Base-by-base conservation (phyloP, 2,888 invertebrate genomes). In the Polia nebulosa region DNA sequence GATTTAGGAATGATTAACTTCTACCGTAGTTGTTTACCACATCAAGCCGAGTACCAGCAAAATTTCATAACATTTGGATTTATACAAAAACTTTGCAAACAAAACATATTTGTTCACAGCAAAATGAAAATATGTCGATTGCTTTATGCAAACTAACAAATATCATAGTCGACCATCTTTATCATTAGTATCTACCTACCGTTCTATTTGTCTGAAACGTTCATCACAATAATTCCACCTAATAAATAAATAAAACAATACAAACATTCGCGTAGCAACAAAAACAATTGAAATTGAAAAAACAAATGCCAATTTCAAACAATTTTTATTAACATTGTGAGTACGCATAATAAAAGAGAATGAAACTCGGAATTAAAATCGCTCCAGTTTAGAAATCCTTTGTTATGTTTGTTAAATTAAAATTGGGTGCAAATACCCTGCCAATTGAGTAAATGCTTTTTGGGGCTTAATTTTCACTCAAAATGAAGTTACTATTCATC, bases 341-440 rank as follows among this genome's bases (percentile, higher is more conserved):
- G 51, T 32, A 25, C 8, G 34, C 39, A 17, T 27, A 44, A 71
- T 59, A 62, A 70, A 74, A 63, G 20, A 20, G 34, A 45, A 74
- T 60, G 56, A 59, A 69, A 59, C 6, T 27, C 22, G 34, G 53
- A 80, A 76, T 70, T 62, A 66, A 76, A 79, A 68, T 80, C 32
- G 44, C 55, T 72, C 34, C 22, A n/a, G 22, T 59, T 56, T 3
- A 11, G 41, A 45, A 64, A 60, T 34, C 64, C 67, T 62, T 71
- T 80, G 55, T 67, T 25, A 49, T 11, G 44, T 9, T 58, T 39
- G 53, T 52, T 39, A 55, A 68, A 71, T 80, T 68, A 36, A 80
- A 76, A 58, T 64, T 47, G 57, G 49, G n/a, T 20, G 41, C 25
- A 39, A 57, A 53, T 41, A 44, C 1, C 72, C 4, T 27, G 27